These are phyloP conservation scores for Ornithorhynchus anatinus DNA, from an alignment of 2,113 vertebrate species.

Conservation along the genomic window DNA sequence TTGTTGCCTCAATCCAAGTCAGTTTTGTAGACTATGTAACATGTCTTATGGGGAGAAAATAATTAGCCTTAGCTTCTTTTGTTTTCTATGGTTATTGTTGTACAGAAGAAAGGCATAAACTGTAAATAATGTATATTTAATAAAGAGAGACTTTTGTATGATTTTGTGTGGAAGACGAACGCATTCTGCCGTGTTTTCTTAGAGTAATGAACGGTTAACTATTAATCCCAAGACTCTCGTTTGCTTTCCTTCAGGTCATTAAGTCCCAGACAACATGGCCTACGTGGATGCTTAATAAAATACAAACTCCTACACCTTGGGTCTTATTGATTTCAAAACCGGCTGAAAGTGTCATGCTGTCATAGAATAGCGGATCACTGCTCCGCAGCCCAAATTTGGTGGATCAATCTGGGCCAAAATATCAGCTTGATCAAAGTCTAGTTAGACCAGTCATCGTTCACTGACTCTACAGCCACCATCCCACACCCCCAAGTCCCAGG, in stretches of 20 bases:
- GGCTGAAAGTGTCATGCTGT: slow-evolving; percentile 38
- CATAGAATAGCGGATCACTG: not conserved
- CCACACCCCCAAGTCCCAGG: accelerated
- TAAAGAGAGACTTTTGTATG: slow-evolving; percentile 84
- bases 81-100: slow-evolving; percentile 88
- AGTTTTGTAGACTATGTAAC: slow-evolving; percentile 73
- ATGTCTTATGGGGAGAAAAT: slow-evolving; percentile 69
- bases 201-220: slow-evolving; percentile 28
- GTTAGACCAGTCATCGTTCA: not conserved
- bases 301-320: not conserved
- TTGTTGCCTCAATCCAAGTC: slow-evolving; percentile 69
- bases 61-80: slow-evolving; percentile 78
- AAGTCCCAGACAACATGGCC: slow-evolving; percentile 9
- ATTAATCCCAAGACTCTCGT: not conserved
- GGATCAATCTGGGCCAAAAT: not conserved
- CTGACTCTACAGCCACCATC: not conserved
- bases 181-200: slow-evolving; percentile 62
- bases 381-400: not conserved
- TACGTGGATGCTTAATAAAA: slow-evolving; percentile 32
- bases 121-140: slow-evolving; percentile 95
- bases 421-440: not conserved
- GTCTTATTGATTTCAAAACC: slow-evolving; percentile 46
- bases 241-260: slow-evolving; percentile 34
- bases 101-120: slow-evolving; percentile 81
- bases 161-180: slow-evolving; percentile 77